Evolutionary conservation across 2,888 invertebrate genomes (phyloP).

Genomic region (Sclerodermus sp.): DNA sequence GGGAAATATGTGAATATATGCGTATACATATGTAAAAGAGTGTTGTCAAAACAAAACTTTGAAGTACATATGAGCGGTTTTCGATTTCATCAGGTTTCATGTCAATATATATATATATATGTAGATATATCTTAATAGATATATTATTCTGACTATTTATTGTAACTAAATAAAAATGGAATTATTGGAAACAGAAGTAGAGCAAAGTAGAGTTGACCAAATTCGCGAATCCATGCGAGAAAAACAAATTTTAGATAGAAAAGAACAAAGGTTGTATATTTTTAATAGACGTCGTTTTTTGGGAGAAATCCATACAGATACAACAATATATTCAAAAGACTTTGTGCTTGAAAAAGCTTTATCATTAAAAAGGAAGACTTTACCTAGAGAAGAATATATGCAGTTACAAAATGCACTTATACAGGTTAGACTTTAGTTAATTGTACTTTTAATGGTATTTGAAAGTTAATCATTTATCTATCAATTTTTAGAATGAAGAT

Average conservation of each 20-base stretch:
- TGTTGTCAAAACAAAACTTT: no score
- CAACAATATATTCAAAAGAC: constrained; percentile 25
- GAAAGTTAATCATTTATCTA: constrained; percentile 37
- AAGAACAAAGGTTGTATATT: constrained; percentile 26
- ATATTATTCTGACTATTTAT: no score
- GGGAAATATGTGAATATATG: no score
- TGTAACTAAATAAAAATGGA: no score
- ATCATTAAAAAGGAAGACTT: constrained; percentile 36
- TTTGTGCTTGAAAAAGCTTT: constrained; percentile 32
- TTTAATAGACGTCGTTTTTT: constrained; percentile 38
- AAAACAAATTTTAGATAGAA: constrained; percentile 29
- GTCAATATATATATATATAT: no score
- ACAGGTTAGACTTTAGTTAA: constrained; percentile 39
- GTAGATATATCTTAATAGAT: no score
- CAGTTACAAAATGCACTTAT: constrained; percentile 46
- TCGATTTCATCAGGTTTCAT: no score
- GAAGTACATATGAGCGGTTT: no score
- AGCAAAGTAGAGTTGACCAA: constrained; percentile 11
- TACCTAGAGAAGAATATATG: constrained; percentile 37
- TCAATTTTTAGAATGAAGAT: constrained; percentile 55
- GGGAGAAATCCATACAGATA: constrained; percentile 29
- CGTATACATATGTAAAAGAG: no score
- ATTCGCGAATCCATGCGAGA: constrained; percentile 38
- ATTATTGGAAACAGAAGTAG: no score
- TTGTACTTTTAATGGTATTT: not conserved